These are phyloP conservation scores for Thalassarche chlororhynchos DNA, from an alignment of 2,113 vertebrate genomes.

Conservation along the genomic window DNA sequence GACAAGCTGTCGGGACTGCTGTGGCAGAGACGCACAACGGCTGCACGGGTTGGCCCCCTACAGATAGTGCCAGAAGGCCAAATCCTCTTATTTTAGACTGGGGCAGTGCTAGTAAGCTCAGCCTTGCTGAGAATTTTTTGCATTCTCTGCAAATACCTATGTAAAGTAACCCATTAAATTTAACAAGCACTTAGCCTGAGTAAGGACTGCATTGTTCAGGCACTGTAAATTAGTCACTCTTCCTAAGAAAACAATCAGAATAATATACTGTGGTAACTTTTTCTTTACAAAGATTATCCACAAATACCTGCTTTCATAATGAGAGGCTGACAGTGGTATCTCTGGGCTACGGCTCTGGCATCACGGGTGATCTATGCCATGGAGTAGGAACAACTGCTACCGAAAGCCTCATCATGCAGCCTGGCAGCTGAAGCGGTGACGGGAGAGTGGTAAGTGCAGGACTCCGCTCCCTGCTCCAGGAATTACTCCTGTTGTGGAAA, in stretches of 20 bases:
- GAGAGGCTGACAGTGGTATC: neutral
- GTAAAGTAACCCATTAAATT: neutral
- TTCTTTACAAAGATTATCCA: neutral
- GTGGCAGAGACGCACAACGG: neutral
- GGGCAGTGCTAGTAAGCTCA: neutral
- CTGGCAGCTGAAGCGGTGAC: fast-evolving
- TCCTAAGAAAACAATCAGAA: neutral
- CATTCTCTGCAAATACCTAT: neutral
- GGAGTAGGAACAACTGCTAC: neutral
- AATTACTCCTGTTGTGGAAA: neutral
- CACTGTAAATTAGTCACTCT: neutral
- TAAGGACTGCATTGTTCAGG: neutral
- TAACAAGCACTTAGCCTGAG: neutral
- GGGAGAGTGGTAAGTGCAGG: neutral
- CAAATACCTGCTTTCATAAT: neutral
- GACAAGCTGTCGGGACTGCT: neutral
- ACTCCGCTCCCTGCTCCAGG: fast-evolving
- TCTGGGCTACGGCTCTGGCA: neutral
- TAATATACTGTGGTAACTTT: neutral
- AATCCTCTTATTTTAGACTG: neutral
- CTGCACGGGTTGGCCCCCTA: neutral
- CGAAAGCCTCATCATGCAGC: neutral
- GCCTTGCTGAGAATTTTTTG: neutral
- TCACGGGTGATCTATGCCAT: neutral
- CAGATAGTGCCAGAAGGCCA: neutral